These are phyloP conservation scores for Xenopus laevis DNA, from an alignment of 2,113 vertebrate species.

Conservation along the genomic window DNA sequence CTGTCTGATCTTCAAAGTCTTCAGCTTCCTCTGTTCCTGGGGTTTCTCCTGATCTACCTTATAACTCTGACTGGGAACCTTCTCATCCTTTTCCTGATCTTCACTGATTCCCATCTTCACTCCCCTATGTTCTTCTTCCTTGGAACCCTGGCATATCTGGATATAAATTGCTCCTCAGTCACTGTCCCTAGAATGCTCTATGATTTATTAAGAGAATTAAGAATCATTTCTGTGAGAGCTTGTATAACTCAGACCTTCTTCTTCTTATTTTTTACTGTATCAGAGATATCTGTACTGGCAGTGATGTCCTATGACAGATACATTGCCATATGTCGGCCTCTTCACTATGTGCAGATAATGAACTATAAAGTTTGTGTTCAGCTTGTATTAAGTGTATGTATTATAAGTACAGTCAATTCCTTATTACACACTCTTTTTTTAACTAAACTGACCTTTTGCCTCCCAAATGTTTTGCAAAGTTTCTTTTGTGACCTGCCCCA, in stretches of 20 bases:
- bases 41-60: constrained; percentile 19
- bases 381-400: not conserved
- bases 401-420: no score
- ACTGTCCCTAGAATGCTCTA: constrained; percentile 29
- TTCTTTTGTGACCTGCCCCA: no score
- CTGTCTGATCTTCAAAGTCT: not conserved
- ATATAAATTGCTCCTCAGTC: constrained; percentile 24
- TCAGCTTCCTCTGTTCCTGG: constrained; percentile 15
- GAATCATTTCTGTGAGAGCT: constrained; percentile 43
- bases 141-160: constrained; percentile 31
- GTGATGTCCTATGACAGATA: constrained; percentile 50
- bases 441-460: no score
- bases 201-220: not conserved
- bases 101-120: constrained; percentile 8
- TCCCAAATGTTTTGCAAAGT: no score
- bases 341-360: constrained; percentile 42
- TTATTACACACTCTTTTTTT: no score
- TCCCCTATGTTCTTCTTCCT: constrained; percentile 44
- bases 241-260: constrained; percentile 38
- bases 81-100: constrained; percentile 22
- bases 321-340: constrained; percentile 48
- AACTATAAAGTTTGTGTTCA: not conserved
- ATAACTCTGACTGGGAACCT: constrained; percentile 16
- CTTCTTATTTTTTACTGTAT: constrained; percentile 23
- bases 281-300: constrained; percentile 41